Conservation (phyloP, 2,888 invertebrate genomes). For the Temnothorax rugatulus region DNA sequence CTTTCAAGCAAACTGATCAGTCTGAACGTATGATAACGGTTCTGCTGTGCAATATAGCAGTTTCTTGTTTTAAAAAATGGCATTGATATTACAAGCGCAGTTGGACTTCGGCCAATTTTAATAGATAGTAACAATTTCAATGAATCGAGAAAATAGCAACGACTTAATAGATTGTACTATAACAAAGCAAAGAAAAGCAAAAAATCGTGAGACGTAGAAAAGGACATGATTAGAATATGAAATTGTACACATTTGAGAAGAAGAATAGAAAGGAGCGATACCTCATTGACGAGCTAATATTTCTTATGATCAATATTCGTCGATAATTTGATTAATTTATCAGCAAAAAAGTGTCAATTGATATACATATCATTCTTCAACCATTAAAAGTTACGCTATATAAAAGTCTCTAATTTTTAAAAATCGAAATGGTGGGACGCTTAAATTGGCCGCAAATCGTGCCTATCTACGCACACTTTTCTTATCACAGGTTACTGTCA, state of each 20-base stretch:
- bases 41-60: not conserved
- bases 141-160: not conserved
- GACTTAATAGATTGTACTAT: not conserved
- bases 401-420: not conserved
- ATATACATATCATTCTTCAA: not conserved
- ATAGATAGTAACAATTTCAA: not conserved
- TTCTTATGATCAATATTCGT: not conserved
- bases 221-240: not conserved
- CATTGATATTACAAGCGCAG: not conserved
- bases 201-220: not conserved
- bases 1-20: not conserved
- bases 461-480: not conserved
- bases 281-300: not conserved
- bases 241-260: not conserved
- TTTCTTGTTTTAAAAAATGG: not conserved
- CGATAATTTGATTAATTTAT: not conserved
- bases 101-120: not conserved
- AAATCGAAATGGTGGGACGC: not conserved
- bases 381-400: not conserved
- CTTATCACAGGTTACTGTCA: conserved; percentile 1
- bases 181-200: not conserved
- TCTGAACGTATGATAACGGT: not conserved
- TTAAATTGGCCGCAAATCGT: not conserved
- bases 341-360: not conserved
- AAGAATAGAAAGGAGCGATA: not conserved